Base-by-base conservation (phyloP, 2,797 vertebrate genomes). In the Eulemur rubriventer region DNA sequence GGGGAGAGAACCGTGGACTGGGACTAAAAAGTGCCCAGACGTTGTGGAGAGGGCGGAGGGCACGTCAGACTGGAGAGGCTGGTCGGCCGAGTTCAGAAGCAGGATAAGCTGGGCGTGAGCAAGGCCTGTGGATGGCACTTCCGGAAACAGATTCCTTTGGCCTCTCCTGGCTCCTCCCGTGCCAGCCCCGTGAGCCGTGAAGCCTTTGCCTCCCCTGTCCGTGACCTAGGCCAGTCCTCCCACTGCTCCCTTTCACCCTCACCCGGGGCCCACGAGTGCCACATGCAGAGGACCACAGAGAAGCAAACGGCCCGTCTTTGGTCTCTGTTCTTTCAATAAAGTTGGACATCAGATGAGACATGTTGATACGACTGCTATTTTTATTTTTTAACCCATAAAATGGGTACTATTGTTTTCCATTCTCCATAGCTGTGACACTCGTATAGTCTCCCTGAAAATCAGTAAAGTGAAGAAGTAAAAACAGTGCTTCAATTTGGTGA, bases 361-460 rank as follows among this genome's bases (percentile, higher is more conserved):
- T 75, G 16, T 24, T 55, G 5, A 35, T 61, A 35, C n/a, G 38
- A 59, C 18, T 43, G 6, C n/a, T 28, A 41, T 57, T 87, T 91
- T 90, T 82, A 81, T 9, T 13, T 33, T 85, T 63, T 67, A 75
- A 79, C 38, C 28, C 18, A 26, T 35, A 59, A 90, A 73, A 63
- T 38, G n/a, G 2, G 13, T 10, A 65, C 30, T 22, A 26, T 67
- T 35, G 38, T 52, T 76, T 93, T 91, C 48, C 3, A 33, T 20
- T 88, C 55, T 93, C 82, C 33, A 28, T 1, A 35, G 38, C 11
- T 79, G 6, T 48, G 67, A 38, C 50, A 26, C 10, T 70, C 28
- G 7, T 3, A 20, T 5, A 92, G 57, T 46, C 38, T 67, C 48
- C 89, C 24, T 80, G 72, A 92, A 50, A 73, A 33, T 50, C 26